Percentiles rank a stretch among this genome's conserved stretches.
Evolutionary conservation across 1,140 invertebrate species (phyloP).

Genomic region (Ceratina calcarata): DNA sequence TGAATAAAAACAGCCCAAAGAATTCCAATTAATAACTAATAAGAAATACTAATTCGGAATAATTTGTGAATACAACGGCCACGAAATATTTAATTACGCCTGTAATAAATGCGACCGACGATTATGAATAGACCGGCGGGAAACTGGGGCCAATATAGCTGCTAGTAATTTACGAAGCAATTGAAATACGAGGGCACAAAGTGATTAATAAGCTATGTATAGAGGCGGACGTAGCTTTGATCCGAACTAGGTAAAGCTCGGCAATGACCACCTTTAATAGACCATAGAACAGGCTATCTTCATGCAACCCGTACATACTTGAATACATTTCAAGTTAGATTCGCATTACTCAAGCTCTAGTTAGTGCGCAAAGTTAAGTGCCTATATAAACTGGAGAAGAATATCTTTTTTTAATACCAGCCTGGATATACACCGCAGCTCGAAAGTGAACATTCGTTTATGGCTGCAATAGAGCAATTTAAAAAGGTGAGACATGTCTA

Average conservation of each 20-base stretch:
- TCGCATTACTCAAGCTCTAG: slow-evolving; percentile 19
- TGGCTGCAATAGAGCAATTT: too few species aligned
- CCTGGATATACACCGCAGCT: too few species aligned
- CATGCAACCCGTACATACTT: slow-evolving; percentile 6
- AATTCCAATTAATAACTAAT: too few species aligned
- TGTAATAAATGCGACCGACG: too few species aligned
- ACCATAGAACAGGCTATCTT: slow-evolving; percentile 19
- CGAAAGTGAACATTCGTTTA: too few species aligned
- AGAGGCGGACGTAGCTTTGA: slow-evolving; percentile 24
- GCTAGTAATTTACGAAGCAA: not conserved
- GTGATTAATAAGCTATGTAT: slow-evolving; percentile 34
- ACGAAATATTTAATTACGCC: too few species aligned
- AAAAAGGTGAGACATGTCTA: too few species aligned
- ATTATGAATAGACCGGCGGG: not conserved
- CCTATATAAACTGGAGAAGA: not conserved
- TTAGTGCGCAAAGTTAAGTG: slow-evolving; percentile 5
- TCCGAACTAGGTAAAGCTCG: slow-evolving; percentile 16
- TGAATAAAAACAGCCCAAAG: too few species aligned
- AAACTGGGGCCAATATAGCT: not conserved
- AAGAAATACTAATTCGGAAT: too few species aligned
- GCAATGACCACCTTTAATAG: slow-evolving; percentile 18
- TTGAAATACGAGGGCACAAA: not conserved
- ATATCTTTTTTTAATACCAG: not conserved
- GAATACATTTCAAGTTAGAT: slow-evolving; percentile 15
- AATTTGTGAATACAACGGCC: too few species aligned